These are phyloP conservation scores for Philonicus albiceps DNA, from an alignment of 2,888 invertebrate species.

Conservation along the genomic window DNA sequence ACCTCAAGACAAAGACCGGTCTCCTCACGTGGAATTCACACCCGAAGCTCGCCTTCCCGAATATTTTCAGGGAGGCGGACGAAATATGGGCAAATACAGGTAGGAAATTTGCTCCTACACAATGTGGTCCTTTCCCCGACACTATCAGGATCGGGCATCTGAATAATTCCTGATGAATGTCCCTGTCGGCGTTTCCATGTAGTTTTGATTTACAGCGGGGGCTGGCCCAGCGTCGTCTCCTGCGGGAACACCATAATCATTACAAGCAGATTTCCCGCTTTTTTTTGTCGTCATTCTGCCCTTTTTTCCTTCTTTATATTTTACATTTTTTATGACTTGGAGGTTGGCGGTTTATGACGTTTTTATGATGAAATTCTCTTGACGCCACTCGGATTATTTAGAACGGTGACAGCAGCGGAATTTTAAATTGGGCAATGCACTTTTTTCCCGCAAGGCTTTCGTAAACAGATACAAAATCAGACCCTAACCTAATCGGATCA, in stretches of 20 bases:
- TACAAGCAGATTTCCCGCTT: slow-evolving; percentile 17
- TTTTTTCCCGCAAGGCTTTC: not conserved
- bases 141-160: not conserved
- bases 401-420: slow-evolving; percentile 1
- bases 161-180: slow-evolving; percentile 16
- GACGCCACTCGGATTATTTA: slow-evolving; percentile 10
- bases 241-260: not conserved
- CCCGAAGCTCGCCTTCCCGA: not conserved
- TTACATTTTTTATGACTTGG: not conserved
- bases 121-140: not conserved
- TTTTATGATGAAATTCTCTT: slow-evolving; percentile 25
- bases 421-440: not conserved
- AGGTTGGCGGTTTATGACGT: slow-evolving; percentile 16
- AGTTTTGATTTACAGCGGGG: slow-evolving; percentile 31
- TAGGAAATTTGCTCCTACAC: slow-evolving; percentile 5
- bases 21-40: not conserved
- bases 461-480: slow-evolving; percentile 8
- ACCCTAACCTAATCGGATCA: slow-evolving; percentile 17
- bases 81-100: not conserved
- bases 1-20: not conserved
- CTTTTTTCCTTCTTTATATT: not conserved
- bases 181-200: slow-evolving; percentile 4
- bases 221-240: not conserved
- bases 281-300: not conserved
- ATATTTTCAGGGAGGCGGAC: not conserved